Evolutionary conservation across 2,888 invertebrate species (phyloP).

Genomic region (Scrobipalpa atriplicella): DNA sequence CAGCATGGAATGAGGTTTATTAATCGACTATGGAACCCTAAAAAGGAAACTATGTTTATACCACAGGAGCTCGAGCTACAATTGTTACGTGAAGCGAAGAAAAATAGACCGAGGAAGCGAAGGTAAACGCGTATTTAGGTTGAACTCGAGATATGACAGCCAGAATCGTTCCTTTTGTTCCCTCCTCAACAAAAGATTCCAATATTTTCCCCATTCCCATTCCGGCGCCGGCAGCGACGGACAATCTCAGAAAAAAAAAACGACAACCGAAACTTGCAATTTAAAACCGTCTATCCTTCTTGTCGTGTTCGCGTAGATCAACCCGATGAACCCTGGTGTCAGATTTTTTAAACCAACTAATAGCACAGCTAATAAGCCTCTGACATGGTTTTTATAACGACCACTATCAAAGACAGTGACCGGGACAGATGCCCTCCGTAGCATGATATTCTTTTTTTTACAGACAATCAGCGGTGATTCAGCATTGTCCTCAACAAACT

Average conservation of each 20-base stretch:
- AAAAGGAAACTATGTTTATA: slow-evolving; percentile 3
- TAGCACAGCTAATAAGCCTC: too few relatives aligned
- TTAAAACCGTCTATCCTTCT: slow-evolving; percentile 5
- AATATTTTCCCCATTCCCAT: slow-evolving; percentile 13
- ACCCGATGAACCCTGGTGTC: too few relatives aligned
- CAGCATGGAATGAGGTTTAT: too few relatives aligned
- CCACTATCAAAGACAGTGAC: too few relatives aligned
- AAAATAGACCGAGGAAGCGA: slow-evolving; percentile 9
- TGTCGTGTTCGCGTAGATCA: too few relatives aligned
- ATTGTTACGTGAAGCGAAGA: slow-evolving; percentile 18
- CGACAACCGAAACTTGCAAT: background rate
- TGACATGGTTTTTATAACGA: too few relatives aligned
- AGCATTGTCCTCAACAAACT: too few relatives aligned
- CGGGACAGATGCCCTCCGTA: too few relatives aligned
- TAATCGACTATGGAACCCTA: too few relatives aligned
- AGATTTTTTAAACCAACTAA: too few relatives aligned
- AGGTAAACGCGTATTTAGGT: slow-evolving; percentile 18
- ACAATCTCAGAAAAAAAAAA: slow-evolving; percentile 17
- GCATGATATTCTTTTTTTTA: too few relatives aligned
- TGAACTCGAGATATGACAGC: slow-evolving; percentile 27
- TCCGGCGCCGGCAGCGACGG: background rate
- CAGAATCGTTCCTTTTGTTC: slow-evolving; percentile 25
- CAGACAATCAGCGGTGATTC: too few relatives aligned
- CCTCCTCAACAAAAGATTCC: slow-evolving; percentile 11
- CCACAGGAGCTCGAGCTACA: background rate